Base-by-base conservation (phyloP, 2,797 vertebrate species). In the Xenops minutus region DNA sequence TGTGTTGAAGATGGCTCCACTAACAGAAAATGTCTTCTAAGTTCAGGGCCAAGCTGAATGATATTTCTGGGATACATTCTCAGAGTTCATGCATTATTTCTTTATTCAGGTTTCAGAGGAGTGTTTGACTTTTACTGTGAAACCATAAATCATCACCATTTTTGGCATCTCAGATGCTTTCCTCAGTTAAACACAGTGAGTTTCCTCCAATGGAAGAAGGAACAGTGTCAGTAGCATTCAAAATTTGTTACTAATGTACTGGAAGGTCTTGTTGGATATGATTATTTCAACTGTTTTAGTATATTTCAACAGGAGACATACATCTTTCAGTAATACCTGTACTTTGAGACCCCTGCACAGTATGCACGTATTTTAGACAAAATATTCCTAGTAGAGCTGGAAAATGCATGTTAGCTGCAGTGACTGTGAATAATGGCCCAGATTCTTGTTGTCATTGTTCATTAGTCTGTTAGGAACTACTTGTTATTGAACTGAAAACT, bases 201-300 rank as follows among this genome's bases (percentile, higher is more conserved):
- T 73, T 95, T 91, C 62, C 76, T 93, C 79, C 18, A 36, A 92
- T 44, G 15, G 43, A 89, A 93, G 79, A 76, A 69, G 37, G 26
- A 93, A 76, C 30, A 69, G 36, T 56, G 69, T 63, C 85, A 92
- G 80, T 30, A 83, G 15, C 43, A 32, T 73, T 86, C 41, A 86
- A 90, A 96, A 95, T 79, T 20, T 80, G 73, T 92, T 84, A 72
- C 39, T 86, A 81, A 92, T 92, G 89, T 89, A 73, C 69, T 78
- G 44, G 17, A 86, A 84, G 19, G 20, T 62, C 44, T 69, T 75
- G 8, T 48, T 92, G 41, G 12, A 48, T 89, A 39, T 19, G 66
- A 90, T 88, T 61, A 88, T 56, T 84, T 79, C 30, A 46, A 52
- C 58, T 32, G 12, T 15, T 44, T 89, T 73, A 7, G 2, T 73